These are phyloP conservation scores for Acronicta aceris DNA, from an alignment of 2,888 invertebrate genomes.

Conservation along the genomic window DNA sequence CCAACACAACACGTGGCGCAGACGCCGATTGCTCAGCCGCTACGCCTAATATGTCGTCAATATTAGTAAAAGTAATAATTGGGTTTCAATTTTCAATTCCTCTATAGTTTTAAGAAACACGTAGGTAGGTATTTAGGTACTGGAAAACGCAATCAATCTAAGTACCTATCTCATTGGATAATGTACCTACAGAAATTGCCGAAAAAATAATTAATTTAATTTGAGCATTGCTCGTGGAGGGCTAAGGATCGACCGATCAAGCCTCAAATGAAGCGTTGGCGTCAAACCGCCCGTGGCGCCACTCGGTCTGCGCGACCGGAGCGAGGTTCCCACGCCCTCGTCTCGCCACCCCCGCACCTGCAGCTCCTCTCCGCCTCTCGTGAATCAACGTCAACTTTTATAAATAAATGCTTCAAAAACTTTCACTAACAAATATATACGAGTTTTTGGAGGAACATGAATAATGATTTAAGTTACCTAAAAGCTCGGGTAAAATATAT, in stretches of 20 bases:
- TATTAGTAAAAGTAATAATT: too few species aligned
- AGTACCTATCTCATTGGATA: too few species aligned
- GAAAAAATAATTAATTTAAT: not conserved
- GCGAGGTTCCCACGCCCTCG: constrained; percentile 74
- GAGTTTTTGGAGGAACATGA: constrained; percentile 65
- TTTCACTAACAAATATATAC: constrained; percentile 76
- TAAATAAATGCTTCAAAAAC: constrained; percentile 78
- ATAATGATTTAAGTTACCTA: constrained; percentile 45
- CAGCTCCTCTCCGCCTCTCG: constrained; percentile 48
- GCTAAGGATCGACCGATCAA: not conserved
- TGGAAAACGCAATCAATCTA: too few species aligned
- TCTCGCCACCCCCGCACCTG: constrained; percentile 55
- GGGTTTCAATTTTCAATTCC: too few species aligned
- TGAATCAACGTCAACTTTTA: constrained; percentile 74
- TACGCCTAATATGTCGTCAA: too few species aligned
- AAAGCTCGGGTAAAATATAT: constrained; percentile 38
- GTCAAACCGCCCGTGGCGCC: constrained; percentile 81
- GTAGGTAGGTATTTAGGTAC: too few species aligned
- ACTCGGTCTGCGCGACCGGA: constrained; percentile 77
- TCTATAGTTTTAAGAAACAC: too few species aligned
- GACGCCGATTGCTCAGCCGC: too few species aligned
- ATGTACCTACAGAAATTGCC: too few species aligned
- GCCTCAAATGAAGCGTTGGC: constrained; percentile 59
- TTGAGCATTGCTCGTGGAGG: not conserved
- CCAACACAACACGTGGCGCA: too few species aligned